phyloP scores from a whole-genome alignment of 2,888 invertebrate genomes.

The Drosophila quasianomalipes region DNA sequence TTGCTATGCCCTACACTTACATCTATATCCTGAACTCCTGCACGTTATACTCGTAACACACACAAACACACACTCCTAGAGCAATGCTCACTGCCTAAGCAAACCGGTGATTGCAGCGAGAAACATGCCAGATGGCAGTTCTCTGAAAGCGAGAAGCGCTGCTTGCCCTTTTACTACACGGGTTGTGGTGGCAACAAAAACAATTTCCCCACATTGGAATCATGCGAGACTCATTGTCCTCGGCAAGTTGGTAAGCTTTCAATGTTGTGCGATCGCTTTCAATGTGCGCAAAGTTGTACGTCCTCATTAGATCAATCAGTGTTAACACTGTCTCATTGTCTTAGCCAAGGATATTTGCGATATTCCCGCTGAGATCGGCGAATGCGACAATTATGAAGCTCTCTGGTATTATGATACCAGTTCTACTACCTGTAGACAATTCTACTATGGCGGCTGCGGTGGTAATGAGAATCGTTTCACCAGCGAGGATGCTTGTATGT shows the following conservation, averaged over 20 bases:
- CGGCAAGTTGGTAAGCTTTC: conserved; percentile 90
- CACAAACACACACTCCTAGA: conserved; percentile 86
- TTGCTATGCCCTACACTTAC: conserved; percentile 57
- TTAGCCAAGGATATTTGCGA: conserved; percentile 90
- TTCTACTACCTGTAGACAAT: conserved; percentile 90
- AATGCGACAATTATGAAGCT: conserved; percentile 90
- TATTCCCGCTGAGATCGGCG: conserved; percentile 91
- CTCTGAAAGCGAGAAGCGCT: conserved; percentile 92
- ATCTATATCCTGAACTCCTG: conserved; percentile 30
- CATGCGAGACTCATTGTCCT: conserved; percentile 92
- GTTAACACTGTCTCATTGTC: conserved; percentile 26
- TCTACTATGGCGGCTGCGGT: conserved; percentile 96
- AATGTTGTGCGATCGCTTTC: conserved; percentile 69
- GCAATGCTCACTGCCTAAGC: conserved; percentile 91
- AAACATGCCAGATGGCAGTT: conserved; percentile 94
- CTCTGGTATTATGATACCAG: conserved; percentile 94
- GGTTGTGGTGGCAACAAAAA: conserved; percentile 97
- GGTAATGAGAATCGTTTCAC: conserved; percentile 96
- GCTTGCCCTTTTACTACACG: conserved; percentile 96
- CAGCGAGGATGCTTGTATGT: conserved; percentile 89
- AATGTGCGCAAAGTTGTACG: conserved; percentile 52
- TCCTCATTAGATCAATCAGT: neutral
- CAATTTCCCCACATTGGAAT: conserved; percentile 90
- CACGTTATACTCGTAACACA: conserved; percentile 21
- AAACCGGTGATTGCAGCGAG: conserved; percentile 91